These are phyloP conservation scores for Colletes collaris DNA, from an alignment of 2,888 invertebrate genomes.

Conservation along the genomic window DNA sequence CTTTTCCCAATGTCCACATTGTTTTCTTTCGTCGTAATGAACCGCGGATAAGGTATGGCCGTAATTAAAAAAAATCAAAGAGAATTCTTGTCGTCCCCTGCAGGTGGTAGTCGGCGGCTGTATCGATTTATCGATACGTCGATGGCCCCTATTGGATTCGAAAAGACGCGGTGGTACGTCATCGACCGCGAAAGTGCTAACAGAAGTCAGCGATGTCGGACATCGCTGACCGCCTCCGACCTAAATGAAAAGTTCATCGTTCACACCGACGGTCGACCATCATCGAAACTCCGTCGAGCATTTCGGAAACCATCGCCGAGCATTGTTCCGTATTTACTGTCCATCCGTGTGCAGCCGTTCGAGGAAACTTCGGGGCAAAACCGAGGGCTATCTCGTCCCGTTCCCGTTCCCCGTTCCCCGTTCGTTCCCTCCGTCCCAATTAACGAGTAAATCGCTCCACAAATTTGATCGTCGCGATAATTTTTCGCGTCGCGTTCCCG, in stretches of 20 bases:
- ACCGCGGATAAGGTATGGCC: too few relatives aligned
- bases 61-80: too few relatives aligned
- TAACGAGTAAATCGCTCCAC: constrained; percentile 44
- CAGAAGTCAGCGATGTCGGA: constrained; percentile 20
- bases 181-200: neutral
- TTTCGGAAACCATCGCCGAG: constrained; percentile 3
- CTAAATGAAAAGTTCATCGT: constrained; percentile 19
- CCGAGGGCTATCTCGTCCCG: neutral
- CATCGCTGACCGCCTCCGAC: constrained; percentile 7
- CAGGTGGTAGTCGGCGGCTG: too few relatives aligned
- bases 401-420: too few relatives aligned
- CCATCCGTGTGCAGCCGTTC: constrained; percentile 12
- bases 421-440: constrained; percentile 23
- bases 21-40: too few relatives aligned
- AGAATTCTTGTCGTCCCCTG: too few relatives aligned
- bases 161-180: too few relatives aligned
- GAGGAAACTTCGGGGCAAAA: constrained; percentile 10
- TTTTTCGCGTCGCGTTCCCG: constrained; percentile 24
- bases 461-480: constrained; percentile 52
- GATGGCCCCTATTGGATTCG: too few relatives aligned
- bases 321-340: constrained; percentile 14
- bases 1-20: too few relatives aligned
- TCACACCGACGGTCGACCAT: constrained; percentile 13
- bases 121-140: too few relatives aligned
- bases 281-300: constrained; percentile 25